Evolutionary conservation across 2,113 vertebrate species (phyloP).

Genomic region (Neodon shergylaensis): DNA sequence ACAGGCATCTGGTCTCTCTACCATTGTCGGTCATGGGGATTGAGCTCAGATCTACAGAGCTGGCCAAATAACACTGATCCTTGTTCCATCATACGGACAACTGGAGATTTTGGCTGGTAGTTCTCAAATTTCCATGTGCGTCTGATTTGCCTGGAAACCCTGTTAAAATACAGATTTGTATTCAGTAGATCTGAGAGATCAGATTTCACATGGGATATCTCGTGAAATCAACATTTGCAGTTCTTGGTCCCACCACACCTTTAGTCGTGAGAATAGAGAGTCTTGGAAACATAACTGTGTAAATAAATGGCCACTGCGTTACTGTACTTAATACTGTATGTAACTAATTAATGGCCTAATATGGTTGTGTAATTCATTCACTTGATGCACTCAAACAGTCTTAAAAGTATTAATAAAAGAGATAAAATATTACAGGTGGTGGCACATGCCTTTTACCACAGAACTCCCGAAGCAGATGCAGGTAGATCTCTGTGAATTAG

Average conservation of each 20-base stretch:
- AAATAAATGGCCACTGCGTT: not conserved
- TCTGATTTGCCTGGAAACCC: not conserved
- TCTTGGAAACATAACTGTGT: not conserved
- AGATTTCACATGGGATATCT: not conserved
- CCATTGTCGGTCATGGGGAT: too few species aligned
- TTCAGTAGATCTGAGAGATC: not conserved
- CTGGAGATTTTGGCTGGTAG: not conserved
- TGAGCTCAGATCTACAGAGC: not conserved
- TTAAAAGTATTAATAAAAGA: not conserved
- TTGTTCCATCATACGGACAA: not conserved
- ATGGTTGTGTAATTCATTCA: not conserved
- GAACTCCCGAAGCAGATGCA: not conserved
- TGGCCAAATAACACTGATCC: not conserved
- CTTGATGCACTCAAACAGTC: not conserved
- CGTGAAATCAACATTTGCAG: too few species aligned
- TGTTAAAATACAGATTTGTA: not conserved
- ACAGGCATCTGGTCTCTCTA: too few species aligned
- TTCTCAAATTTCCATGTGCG: too few species aligned
- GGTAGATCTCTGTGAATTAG: not conserved
- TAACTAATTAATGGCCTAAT: not conserved
- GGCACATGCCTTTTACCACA: not conserved
- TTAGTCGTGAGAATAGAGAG: not conserved
- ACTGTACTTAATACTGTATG: not conserved
- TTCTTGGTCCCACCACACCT: not conserved
- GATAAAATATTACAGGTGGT: not conserved